Conservation (phyloP, 2,797 vertebrate species). For the Harpagifer antarcticus region DNA sequence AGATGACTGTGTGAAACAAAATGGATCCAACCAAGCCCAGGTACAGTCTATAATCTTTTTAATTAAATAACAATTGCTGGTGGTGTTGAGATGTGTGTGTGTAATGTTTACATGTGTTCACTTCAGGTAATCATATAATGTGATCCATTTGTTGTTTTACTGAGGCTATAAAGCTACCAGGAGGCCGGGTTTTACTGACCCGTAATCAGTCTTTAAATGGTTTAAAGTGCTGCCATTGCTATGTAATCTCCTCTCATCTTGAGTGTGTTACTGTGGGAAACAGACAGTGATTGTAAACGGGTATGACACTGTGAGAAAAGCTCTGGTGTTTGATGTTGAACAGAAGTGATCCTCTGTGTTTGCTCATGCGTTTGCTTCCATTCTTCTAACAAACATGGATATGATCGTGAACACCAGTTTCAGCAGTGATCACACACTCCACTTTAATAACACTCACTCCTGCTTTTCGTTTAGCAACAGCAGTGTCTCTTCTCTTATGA, state of each 20-base stretch:
- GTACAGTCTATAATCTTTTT: constrained; percentile 66
- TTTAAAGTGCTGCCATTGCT: background rate
- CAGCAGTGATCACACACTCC: background rate
- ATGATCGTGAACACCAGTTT: background rate
- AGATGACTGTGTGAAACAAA: constrained; percentile 78
- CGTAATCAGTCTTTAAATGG: background rate
- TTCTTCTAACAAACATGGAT: background rate
- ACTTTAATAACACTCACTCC: background rate
- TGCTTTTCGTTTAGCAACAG: background rate
- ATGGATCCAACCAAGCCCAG: constrained; percentile 79
- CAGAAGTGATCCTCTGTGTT: constrained; percentile 17
- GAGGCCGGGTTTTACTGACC: background rate
- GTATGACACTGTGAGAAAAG: constrained; percentile 45
- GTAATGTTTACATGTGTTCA: background rate
- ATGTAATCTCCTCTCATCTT: background rate
- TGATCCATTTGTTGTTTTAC: constrained; percentile 23
- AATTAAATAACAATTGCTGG: background rate
- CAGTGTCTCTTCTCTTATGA: background rate
- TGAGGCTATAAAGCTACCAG: constrained; percentile 7
- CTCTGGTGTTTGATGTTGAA: constrained; percentile 51
- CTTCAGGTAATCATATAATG: background rate
- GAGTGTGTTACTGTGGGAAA: constrained; percentile 3
- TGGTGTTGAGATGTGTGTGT: background rate
- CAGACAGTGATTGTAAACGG: constrained; percentile 41
- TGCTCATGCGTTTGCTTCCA: background rate